Evolutionary conservation across 2,888 invertebrate genomes (phyloP), one percentile per base, ranked within the genome.

Genomic region (Eilema griseolum): DNA sequence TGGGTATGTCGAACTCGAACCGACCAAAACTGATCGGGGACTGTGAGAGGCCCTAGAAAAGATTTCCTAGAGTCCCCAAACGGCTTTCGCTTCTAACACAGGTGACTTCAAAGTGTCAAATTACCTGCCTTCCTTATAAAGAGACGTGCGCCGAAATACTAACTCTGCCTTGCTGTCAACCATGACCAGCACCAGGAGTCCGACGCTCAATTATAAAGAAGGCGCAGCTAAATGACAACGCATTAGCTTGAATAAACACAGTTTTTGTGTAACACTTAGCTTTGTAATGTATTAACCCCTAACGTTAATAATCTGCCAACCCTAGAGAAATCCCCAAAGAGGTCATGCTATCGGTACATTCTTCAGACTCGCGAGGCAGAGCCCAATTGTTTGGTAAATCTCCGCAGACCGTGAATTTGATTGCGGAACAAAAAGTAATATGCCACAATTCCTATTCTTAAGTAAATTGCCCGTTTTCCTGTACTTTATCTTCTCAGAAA

Each of bases 371-470:
- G 41, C 16, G 69, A 72, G 31, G 23, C 63, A 37, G 74, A 77
- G 67, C 66, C 31, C 71, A 71, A 78, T 73, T 71, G 70, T 80
- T 78, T 73, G 67, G 75, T 68, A 77, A 80, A 80, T 80, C 76
- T 71, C 46, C 31, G 31, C 71, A 61, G 57, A 57, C 73, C 71
- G 31, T 68, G 70, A 61, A 70, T 69, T 69, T 76, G 76, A 80
- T 72, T 75, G 72, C 56, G 23, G 71, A 75, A 80, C 70, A 75
- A 77, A 76, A 74, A 74, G 66, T 71, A 71, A 75, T 70, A 74
- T 72, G 61, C 57, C 57, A 11, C 68, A 69, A 72, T 60, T 71
- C 61, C 67, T 66, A 70, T 70, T 80, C 72, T 69, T 69, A 68
- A 61, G 24, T 63, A 74, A 75, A 71, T 75, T 67, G 57, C 12